Evolutionary conservation across 2,797 vertebrate genomes (phyloP).

Genomic region (Lutjanus campechanus): DNA sequence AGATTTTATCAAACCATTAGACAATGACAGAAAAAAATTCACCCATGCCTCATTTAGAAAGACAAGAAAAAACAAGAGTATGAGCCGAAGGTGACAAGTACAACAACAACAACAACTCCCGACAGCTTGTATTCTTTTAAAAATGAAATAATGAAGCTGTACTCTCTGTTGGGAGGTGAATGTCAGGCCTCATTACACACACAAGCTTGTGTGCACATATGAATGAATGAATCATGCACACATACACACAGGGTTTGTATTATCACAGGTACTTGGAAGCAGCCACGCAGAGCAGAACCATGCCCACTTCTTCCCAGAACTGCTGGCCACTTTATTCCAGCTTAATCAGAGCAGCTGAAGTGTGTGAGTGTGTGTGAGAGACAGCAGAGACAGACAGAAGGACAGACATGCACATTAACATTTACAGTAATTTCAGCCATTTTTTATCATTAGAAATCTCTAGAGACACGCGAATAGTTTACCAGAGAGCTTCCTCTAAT

Average conservation of each 20-base stretch:
- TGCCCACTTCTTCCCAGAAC: conserved; percentile 69
- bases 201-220: conserved; percentile 25
- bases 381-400: conserved; percentile 16
- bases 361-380: conserved; percentile 17
- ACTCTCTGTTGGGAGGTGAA: conserved; percentile 38
- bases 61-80: background rate
- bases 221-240: conserved; percentile 31
- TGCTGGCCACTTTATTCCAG: conserved; percentile 56
- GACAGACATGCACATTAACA: conserved; percentile 11
- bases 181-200: conserved; percentile 49
- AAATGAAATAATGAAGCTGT: conserved; percentile 41
- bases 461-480: background rate
- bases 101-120: conserved; percentile 9
- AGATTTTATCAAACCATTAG: conserved; percentile 10
- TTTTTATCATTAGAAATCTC: conserved; percentile 1
- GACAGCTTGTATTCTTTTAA: conserved; percentile 31
- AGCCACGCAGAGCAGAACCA: conserved; percentile 31
- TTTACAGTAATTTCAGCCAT: conserved; percentile 3
- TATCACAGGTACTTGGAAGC: conserved; percentile 59
- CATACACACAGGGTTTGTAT: conserved; percentile 45
- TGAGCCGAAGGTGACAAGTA: background rate
- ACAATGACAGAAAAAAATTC: conserved; percentile 12
- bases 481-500: conserved; percentile 9
- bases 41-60: conserved; percentile 9
- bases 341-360: conserved; percentile 50